phyloP scores from a whole-genome alignment of 1,140 invertebrate genomes.

The Lepidurus packardi region DNA sequence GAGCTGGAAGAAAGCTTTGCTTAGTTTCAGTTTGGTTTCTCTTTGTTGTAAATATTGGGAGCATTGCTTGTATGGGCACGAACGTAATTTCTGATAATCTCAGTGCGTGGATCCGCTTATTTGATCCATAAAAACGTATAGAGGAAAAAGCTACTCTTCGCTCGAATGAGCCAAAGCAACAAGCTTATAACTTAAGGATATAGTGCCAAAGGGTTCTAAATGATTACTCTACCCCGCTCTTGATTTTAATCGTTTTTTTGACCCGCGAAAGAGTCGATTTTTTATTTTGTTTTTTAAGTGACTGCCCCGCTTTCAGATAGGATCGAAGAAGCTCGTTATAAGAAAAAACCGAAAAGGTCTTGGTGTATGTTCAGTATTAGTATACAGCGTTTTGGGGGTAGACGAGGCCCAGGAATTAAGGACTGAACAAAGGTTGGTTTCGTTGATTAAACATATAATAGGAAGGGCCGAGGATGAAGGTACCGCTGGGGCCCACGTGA shows the following conservation, averaged over 20 bases:
- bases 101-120: too few relatives aligned
- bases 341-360: not conserved
- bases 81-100: too few relatives aligned
- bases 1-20: too few relatives aligned
- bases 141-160: too few relatives aligned
- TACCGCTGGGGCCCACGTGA: not conserved
- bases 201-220: not conserved
- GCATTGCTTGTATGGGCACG: too few relatives aligned
- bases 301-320: not conserved
- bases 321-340: slow-evolving; percentile 8
- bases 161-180: too few relatives aligned
- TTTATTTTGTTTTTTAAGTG: not conserved
- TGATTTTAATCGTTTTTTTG: slow-evolving; percentile 1
- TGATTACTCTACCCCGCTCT: not conserved
- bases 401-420: not conserved
- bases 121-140: too few relatives aligned
- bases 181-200: too few relatives aligned
- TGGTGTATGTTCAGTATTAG: too few relatives aligned
- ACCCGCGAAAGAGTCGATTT: not conserved
- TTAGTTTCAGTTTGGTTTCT: too few relatives aligned
- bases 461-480: not conserved
- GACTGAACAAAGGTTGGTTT: not conserved
- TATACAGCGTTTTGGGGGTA: not conserved
- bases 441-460: slow-evolving; percentile 16
- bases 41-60: too few relatives aligned